Evolutionary conservation across 2,113 vertebrate genomes (phyloP), one percentile per base, ranked within the genome.

Genomic region (Alethe diademata): DNA sequence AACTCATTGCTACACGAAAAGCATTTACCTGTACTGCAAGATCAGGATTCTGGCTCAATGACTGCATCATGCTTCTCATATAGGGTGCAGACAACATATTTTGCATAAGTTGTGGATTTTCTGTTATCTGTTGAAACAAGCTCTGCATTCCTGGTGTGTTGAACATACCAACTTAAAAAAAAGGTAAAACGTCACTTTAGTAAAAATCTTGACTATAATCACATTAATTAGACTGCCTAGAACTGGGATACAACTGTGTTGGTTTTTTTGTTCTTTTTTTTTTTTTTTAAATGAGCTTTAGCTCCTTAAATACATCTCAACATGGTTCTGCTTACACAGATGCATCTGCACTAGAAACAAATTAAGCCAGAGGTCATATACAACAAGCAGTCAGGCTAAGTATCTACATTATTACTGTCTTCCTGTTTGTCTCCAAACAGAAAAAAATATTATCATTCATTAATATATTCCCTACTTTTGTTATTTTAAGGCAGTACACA

Each of bases 71-170:
- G 92, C 97, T 98, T 93, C 97, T 98, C 97, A 98, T 98, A 47
- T 98, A 98, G 13, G 99, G 98, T 31, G 98, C 99, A 79, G 98
- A 98, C 89, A 99, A 93, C 97, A 99, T 98, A 86, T 97, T 98
- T 93, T 99, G 98, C 98, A 98, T 98, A 88, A 99, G 98, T 50
- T 98, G 98, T 24, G 99, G 98, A 71, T 98, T 98, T 94, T 99
- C 97, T 19, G 97, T 98, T 97, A 99, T 98, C 93, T 98, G 98
- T 74, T 99, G 98, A 92, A 99, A 95, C 89, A 99, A 97, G 20
- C 98, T 98, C 96, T 98, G 98, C 98, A 99, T 98, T 90, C 98
- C 98, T 95, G 98, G 97, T 31, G 97, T 96, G 93, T 95, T 98
- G 94, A 98, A 98, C 96, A 98, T 97, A 74, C 97, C 98, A 96